Evolutionary conservation across 2,113 vertebrate genomes (phyloP), one percentile per base, ranked within the genome.

Genomic region (Piaya cayana): DNA sequence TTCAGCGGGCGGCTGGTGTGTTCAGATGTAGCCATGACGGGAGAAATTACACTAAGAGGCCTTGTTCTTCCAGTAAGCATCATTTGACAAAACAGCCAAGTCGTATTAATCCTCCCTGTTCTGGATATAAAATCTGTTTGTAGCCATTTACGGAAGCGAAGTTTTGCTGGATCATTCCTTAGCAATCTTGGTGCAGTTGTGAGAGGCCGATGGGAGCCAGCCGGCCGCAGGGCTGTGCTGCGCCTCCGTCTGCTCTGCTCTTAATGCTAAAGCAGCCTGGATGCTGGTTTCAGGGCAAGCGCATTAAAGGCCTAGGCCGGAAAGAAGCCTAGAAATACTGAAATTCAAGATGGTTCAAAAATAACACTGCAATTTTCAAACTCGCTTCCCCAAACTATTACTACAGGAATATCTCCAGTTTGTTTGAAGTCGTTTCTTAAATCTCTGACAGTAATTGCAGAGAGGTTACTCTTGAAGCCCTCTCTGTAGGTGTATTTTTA

Each of bases 11-110:
- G 98, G 63, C 97, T 99, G 95, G 99, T 99, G 90, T 97, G 99
- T 58, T 99, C 99, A 8, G 99, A 99, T 93, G 98, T 99, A 29
- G 99, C 99, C 96, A 99, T 99, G 99, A 99, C 99, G 2, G 99
- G 99, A 80, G 99, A 99, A 97, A 99, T 99, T 98, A 99, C 99
- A 9, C 97, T 99, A 7, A 98, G 99, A 93, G 99, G 99, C 36
- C 98, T 99, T 82, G 99, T 99, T 96, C 98, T 99, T 72, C 99
- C 99, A 84, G 99, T 99, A 95, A 98, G 99, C 96, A 86, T 69
- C 75, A 43, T 17, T 43, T 37, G 52, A 67, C 68, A 71, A 86
- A 60, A 72, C 32, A 80, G 67, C 79, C 52, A 86, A 81, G 55
- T 74, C 88, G 76, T 64, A 42, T 71, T 78, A 74, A 67, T 70